phyloP scores from a whole-genome alignment of 2,888 invertebrate species.

The Meandrusa payeni region DNA sequence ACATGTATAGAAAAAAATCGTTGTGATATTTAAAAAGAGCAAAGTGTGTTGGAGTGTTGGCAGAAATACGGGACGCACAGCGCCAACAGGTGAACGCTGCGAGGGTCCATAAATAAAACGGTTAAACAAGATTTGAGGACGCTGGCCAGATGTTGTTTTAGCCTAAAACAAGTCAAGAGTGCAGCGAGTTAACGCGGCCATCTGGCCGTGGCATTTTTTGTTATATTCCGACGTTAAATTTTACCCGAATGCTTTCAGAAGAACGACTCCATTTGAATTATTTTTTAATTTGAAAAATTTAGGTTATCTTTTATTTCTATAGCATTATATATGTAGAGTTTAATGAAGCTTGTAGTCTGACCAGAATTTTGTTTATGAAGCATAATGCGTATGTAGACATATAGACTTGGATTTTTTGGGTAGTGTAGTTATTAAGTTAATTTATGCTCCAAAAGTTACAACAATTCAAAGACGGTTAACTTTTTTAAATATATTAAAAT shows the following conservation, averaged over 20 bases:
- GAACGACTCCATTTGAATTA: neutral
- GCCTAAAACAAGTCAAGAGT: conserved; percentile 32
- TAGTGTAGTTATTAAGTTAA: no score
- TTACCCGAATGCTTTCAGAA: neutral
- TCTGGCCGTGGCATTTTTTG: conserved; percentile 31
- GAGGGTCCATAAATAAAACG: conserved; percentile 40
- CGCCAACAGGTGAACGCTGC: conserved; percentile 41
- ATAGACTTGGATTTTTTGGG: no score
- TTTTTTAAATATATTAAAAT: no score
- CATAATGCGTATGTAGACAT: no score
- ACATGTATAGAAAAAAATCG: no score
- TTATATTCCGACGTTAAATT: conserved; percentile 1
- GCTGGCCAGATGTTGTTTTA: conserved; percentile 39
- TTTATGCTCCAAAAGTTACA: no score
- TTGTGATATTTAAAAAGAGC: no score
- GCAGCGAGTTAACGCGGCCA: conserved; percentile 35
- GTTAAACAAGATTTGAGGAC: conserved; percentile 39
- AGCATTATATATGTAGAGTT: neutral
- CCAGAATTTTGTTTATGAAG: no score
- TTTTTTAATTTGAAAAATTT: conserved; percentile 5
- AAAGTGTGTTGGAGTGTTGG: neutral
- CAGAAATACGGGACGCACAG: conserved; percentile 9
- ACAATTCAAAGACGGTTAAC: no score
- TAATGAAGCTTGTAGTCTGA: neutral
- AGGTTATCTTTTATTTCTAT: neutral